Conservation (phyloP, 2,888 invertebrate genomes). For the Fissipunctia ypsillon region DNA sequence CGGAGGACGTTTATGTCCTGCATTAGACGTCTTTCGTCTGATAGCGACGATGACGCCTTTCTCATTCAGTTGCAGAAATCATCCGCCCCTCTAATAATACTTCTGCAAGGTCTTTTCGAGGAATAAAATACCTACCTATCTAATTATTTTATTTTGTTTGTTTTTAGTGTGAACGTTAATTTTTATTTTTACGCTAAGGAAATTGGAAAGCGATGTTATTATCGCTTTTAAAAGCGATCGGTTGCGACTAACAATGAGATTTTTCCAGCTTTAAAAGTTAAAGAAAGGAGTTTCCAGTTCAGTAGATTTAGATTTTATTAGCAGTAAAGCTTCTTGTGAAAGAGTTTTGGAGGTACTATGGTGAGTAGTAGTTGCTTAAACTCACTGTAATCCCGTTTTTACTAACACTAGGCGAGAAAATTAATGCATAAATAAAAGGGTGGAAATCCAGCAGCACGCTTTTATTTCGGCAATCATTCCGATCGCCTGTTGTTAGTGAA, state of each 20-base stretch:
- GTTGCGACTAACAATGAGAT: constrained; percentile 47
- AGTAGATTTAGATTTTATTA: constrained; percentile 51
- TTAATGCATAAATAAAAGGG: not conserved
- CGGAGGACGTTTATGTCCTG: no score
- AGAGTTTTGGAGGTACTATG: constrained; percentile 19
- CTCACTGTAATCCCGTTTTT: not conserved
- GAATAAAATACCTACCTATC: not conserved
- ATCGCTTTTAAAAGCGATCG: constrained; percentile 44
- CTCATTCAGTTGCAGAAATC: not conserved
- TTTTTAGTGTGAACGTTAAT: not conserved
- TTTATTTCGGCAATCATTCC: not conserved
- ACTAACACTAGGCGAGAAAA: not conserved
- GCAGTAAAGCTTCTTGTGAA: constrained; percentile 43
- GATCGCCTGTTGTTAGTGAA: not conserved
- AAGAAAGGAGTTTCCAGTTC: constrained; percentile 46
- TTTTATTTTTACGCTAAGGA: constrained; percentile 34
- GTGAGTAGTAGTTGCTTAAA: not conserved
- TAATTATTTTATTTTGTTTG: constrained; percentile 2
- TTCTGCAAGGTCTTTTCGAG: not conserved
- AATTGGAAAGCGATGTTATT: constrained; percentile 42
- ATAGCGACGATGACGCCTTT: not conserved
- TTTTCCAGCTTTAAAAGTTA: constrained; percentile 46
- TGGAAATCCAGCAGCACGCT: not conserved
- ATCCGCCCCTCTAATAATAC: not conserved
- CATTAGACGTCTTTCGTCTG: not conserved